phyloP scores from a whole-genome alignment of 1,140 invertebrate genomes.

The Paraescarpia echinospica region DNA sequence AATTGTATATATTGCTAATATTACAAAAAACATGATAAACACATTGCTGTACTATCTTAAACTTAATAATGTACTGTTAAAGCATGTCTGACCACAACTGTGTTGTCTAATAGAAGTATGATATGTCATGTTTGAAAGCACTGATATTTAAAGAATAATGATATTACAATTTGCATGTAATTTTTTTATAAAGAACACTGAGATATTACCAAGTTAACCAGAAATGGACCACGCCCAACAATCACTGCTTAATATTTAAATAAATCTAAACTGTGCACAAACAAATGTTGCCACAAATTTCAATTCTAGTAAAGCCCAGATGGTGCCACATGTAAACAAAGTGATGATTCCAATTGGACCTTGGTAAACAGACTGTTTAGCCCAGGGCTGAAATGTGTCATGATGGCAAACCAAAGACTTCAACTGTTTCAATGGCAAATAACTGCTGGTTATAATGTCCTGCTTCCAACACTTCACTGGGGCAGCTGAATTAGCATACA shows the following conservation, averaged over 20 bases:
- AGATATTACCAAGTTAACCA: background rate
- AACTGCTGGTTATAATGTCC: background rate
- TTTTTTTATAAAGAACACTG: too few species aligned
- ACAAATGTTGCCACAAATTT: background rate
- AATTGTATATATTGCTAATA: too few species aligned
- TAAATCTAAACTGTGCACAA: background rate
- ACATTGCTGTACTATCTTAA: too few species aligned
- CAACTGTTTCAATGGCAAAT: background rate
- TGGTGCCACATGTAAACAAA: background rate
- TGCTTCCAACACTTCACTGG: background rate
- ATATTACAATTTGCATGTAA: too few species aligned
- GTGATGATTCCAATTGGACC: background rate
- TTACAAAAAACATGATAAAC: too few species aligned
- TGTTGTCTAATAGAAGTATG: too few species aligned
- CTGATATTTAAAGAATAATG: too few species aligned
- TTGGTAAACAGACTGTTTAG: background rate
- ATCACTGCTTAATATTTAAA: background rate
- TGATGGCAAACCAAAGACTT: background rate
- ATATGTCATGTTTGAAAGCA: too few species aligned
- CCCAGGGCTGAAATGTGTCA: background rate
- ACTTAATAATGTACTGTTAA: too few species aligned
- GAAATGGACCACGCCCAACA: background rate
- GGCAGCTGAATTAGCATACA: background rate
- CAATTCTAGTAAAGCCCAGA: background rate
- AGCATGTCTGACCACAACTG: too few species aligned